Base-by-base conservation (phyloP, 2,797 vertebrate species). In the Sphenopsis melanotis region DNA sequence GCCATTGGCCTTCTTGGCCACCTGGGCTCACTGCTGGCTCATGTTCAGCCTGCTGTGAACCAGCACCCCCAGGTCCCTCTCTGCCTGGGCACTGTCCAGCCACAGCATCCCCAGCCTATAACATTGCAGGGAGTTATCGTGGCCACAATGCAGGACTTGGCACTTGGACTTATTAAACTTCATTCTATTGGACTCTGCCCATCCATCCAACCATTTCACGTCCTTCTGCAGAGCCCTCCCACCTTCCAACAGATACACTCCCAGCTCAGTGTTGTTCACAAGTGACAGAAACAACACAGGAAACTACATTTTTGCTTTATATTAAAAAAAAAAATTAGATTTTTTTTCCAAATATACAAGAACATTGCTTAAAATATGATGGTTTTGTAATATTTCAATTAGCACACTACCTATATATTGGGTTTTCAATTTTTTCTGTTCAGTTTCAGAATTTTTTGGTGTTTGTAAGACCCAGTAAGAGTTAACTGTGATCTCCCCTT, bases 31-130 rank as follows among this genome's bases (percentile, higher is more conserved):
- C 64, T 29, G 44, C 44, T 66, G 64, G n/a, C n/a, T 29, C 64
- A 15, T 29, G 64, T 36, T 47, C 44, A 66, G n/a, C 1, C 0
- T 0, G 5, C 17, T 46, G n/a, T 34, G 1, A 0, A 7, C 7
- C 21, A 34, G 10, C 1, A 1, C 21, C 14, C 21, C 32, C 21
- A 68, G 20, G 34, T 30, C 15, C 27, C 34, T 30, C 37, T 50
- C 34, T 37, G 27, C 34, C 46, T 50, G 65, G 34, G 19, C 34
- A 68, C 6, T 68, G 47, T 50, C 65, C 49, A 70, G 49, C 9
- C 37, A 41, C 37, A 70, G 5, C 5, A 0, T 19, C 23, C 50
- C 49, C 23, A n/a, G 30, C 10, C 30, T 53, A 0, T 9, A 70
- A 7, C 1, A 0, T 1, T 71, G 30, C 50, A 71, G 68, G 30